Conservation (phyloP, 2,888 invertebrate genomes). For the Drosophila subsilvestris region DNA sequence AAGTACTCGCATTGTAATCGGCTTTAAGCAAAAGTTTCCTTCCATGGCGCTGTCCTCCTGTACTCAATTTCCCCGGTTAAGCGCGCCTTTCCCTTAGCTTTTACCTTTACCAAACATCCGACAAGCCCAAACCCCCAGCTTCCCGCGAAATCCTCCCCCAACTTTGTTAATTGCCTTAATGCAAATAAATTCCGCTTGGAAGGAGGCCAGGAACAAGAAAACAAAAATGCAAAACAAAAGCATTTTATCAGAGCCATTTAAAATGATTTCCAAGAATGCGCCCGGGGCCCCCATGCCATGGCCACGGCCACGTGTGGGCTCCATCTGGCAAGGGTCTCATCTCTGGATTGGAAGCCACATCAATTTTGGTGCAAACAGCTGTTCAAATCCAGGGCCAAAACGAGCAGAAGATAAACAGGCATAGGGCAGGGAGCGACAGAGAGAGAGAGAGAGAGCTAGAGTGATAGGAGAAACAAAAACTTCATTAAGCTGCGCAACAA, state of each 20-base stretch:
- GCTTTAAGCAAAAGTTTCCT: neutral
- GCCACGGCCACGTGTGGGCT: constrained; percentile 4
- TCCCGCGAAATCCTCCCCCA: neutral
- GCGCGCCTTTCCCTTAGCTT: neutral
- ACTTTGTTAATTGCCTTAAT: constrained; percentile 35
- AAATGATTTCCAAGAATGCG: constrained; percentile 15
- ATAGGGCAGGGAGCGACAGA: no score
- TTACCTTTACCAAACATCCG: no score
- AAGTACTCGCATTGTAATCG: neutral
- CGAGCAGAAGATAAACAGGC: neutral
- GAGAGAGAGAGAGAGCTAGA: neutral
- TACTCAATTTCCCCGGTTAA: constrained; percentile 5
- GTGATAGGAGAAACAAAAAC: constrained; percentile 40
- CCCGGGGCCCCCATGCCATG: neutral
- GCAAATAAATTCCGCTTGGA: constrained; percentile 27
- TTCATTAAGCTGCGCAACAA: constrained; percentile 65
- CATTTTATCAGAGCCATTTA: constrained; percentile 10
- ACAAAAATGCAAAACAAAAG: constrained; percentile 20
- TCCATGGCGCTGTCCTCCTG: neutral
- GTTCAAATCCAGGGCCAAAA: neutral
- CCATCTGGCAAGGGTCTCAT: constrained; percentile 6
- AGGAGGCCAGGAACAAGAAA: neutral
- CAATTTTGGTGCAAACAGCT: constrained; percentile 35
- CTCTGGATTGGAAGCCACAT: constrained; percentile 20
- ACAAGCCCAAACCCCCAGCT: neutral